Evolutionary conservation across 2,888 invertebrate species (phyloP).

Genomic region (Nomada flava): DNA sequence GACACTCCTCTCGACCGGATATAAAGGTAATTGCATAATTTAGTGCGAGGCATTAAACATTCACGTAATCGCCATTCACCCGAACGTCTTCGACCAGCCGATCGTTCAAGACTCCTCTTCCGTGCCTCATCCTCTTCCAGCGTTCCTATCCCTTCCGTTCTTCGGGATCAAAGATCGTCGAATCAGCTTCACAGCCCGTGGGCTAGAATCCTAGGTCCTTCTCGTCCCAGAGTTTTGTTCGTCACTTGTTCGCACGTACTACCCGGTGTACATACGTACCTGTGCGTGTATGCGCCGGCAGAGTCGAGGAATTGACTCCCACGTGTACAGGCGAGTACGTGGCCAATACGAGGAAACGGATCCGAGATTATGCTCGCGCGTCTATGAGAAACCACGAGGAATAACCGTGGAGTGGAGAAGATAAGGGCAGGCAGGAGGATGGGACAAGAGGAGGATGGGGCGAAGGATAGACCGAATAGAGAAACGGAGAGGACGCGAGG

Average conservation of each 20-base stretch:
- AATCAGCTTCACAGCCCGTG: conserved; percentile 49
- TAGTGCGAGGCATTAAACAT: conserved; percentile 78
- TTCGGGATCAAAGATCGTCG: conserved; percentile 4
- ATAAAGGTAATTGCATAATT: conserved; percentile 81
- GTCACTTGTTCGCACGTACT: conserved; percentile 14
- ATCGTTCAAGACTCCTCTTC: conserved; percentile 45
- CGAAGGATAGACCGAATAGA: conserved; percentile 33
- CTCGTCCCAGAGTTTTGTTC: conserved; percentile 42
- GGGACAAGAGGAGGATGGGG: conserved; percentile 5
- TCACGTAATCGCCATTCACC: conserved; percentile 72
- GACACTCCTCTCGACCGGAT: conserved; percentile 69
- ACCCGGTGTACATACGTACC: not conserved
- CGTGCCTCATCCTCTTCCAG: conserved; percentile 6
- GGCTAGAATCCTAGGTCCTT: conserved; percentile 44
- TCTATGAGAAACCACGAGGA: conserved; percentile 52
- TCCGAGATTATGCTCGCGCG: conserved; percentile 39
- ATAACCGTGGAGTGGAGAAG: conserved; percentile 38
- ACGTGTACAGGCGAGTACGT: conserved; percentile 36
- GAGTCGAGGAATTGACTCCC: conserved; percentile 29
- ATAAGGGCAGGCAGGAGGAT: conserved; percentile 28
- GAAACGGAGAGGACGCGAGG: conserved; percentile 38
- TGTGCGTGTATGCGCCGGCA: not conserved
- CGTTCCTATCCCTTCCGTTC: conserved; percentile 12
- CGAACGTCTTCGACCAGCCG: conserved; percentile 56
- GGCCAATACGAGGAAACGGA: conserved; percentile 29